Percentiles rank a stretch among this genome's conserved stretches.
phyloP scores from a whole-genome alignment of 64 coral and sea anemone species.

The Dendrophyllia cribrosa region DNA sequence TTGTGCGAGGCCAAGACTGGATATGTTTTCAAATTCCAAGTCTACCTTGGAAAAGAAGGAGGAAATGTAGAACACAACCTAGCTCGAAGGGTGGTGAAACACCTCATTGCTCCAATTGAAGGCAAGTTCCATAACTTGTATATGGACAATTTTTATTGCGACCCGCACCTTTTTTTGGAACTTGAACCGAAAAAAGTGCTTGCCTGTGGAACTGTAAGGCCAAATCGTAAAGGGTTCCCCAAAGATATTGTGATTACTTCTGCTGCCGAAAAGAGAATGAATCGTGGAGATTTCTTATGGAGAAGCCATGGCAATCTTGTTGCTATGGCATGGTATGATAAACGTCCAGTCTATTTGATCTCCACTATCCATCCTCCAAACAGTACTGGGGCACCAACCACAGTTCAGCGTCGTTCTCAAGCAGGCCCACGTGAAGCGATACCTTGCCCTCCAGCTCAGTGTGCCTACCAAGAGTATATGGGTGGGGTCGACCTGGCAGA shows the following conservation, averaged over 20 bases:
- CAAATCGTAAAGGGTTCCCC: slow-evolving; percentile 21
- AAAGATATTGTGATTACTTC: slow-evolving; percentile 15
- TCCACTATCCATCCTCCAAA: slow-evolving; percentile 54
- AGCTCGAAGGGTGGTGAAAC: slow-evolving; percentile 14
- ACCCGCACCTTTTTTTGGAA: slow-evolving; percentile 9
- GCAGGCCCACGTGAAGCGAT: slow-evolving; percentile 22
- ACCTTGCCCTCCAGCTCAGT: slow-evolving; percentile 51
- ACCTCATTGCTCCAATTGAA: neutral
- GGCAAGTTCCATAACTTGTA: slow-evolving; percentile 11
- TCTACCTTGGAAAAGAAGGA: slow-evolving; percentile 22
- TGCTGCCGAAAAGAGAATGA: slow-evolving; percentile 19
- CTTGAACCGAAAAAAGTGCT: slow-evolving; percentile 17
- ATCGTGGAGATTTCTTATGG: slow-evolving; percentile 59
- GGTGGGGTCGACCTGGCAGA: slow-evolving; percentile 16
- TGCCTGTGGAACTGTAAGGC: slow-evolving; percentile 7
- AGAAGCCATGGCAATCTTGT: slow-evolving; percentile 21
- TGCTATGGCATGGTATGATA: slow-evolving; percentile 63
- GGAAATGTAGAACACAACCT: slow-evolving; percentile 22
- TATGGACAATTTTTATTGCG: slow-evolving; percentile 35
- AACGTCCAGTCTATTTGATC: slow-evolving; percentile 54
- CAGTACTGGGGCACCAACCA: slow-evolving; percentile 13
- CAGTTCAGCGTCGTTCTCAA: neutral
- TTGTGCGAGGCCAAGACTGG: slow-evolving; percentile 18
- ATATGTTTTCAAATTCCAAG: slow-evolving; percentile 45
- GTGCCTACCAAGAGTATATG: slow-evolving; percentile 56